A percentile compares a stretch with the other conserved stretches of the same genome.
These are phyloP conservation scores for Dryococelus australis DNA, from an alignment of 2,888 invertebrate species.

Conservation along the genomic window DNA sequence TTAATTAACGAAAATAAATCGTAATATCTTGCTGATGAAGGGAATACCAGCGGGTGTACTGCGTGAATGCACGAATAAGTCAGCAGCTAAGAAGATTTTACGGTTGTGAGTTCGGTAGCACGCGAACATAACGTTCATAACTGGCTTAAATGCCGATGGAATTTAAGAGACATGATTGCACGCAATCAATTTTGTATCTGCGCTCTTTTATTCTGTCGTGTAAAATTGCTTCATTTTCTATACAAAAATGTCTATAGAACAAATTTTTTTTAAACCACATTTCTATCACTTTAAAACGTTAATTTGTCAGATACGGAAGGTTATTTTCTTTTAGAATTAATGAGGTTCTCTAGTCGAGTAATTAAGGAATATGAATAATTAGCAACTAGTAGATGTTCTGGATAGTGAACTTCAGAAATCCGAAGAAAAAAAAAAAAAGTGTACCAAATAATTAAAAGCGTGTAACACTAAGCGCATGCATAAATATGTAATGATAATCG, in stretches of 20 bases:
- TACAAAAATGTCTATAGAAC: neutral
- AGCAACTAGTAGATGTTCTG: neutral
- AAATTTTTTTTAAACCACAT: neutral
- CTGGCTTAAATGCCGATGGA: neutral
- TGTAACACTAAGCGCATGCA: neutral
- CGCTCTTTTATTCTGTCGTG: neutral
- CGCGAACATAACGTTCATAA: neutral
- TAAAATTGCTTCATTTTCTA: neutral
- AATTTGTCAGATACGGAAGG: neutral
- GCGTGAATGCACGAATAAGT: too few species aligned
- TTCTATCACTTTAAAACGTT: neutral
- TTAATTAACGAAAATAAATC: too few species aligned
- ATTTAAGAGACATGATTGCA: neutral
- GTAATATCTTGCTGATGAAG: too few species aligned
- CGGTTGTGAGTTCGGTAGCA: neutral
- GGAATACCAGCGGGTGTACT: too few species aligned
- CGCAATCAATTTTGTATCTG: neutral
- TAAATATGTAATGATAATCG: neutral
- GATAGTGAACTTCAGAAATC: too few species aligned
- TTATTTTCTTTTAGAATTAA: neutral
- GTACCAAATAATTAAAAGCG: neutral
- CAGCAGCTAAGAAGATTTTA: neutral
- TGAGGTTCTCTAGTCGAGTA: neutral
- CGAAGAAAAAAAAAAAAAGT: too few species aligned
- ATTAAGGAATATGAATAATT: conserved; percentile 6